Conservation (phyloP, 53 echinoderm and acorn worm genomes). For the Henricia sp. region DNA sequence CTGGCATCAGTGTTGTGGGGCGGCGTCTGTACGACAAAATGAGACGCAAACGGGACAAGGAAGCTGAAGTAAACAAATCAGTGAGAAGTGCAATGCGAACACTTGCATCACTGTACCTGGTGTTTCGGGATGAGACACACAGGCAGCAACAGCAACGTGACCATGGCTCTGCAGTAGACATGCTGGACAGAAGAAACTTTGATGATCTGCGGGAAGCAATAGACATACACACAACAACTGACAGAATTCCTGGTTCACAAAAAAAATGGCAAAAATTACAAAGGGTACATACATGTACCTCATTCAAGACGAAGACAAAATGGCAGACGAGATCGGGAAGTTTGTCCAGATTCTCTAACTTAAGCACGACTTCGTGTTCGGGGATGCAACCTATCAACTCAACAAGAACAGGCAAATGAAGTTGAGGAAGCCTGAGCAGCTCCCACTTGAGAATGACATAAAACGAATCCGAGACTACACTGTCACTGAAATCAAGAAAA, state of each 20-base stretch:
- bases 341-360: conserved; percentile 28
- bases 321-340: conserved; percentile 14
- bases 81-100: too few relatives aligned
- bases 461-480: conserved; percentile 18
- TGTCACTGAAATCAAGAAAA: background rate
- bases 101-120: too few relatives aligned
- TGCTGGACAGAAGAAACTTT: too few relatives aligned
- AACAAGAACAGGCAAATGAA: conserved; percentile 32
- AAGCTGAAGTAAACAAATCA: conserved; percentile 2
- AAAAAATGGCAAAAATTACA: conserved; percentile 19
- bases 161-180: too few relatives aligned
- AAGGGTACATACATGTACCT: conserved; percentile 14
- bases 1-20: conserved; percentile 15
- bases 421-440: conserved; percentile 29
- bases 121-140: too few relatives aligned
- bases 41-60: too few relatives aligned
- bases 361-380: conserved; percentile 43
- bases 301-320: conserved; percentile 12
- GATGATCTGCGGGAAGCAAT: background rate
- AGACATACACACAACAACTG: background rate
- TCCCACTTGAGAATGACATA: conserved; percentile 36
- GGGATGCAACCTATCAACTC: conserved; percentile 27
- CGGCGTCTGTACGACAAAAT: background rate
- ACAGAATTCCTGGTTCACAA: too few relatives aligned
- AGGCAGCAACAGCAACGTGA: too few relatives aligned